Evolutionary conservation across 2,888 invertebrate species (phyloP).

Genomic region (Bombylius major): DNA sequence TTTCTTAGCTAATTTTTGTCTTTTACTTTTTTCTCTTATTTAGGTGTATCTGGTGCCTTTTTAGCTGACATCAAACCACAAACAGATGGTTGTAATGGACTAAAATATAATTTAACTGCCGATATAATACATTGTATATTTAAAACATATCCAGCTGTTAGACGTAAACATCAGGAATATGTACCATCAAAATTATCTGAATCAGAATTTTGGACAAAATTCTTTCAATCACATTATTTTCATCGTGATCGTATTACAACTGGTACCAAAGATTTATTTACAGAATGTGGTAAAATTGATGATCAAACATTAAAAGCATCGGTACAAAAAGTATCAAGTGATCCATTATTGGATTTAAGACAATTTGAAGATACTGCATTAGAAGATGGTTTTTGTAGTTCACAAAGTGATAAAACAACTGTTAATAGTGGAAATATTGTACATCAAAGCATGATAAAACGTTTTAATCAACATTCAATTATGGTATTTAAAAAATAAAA

Average conservation of each 20-base stretch:
- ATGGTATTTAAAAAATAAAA: slow-evolving; percentile 52
- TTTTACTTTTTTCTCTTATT: neutral
- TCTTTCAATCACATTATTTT: slow-evolving; percentile 99
- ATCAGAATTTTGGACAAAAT: slow-evolving; percentile 97
- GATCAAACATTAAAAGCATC: slow-evolving; percentile 69
- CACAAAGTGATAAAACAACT: slow-evolving; percentile 28
- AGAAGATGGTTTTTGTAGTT: slow-evolving; percentile 52
- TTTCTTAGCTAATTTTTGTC: neutral
- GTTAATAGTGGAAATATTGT: slow-evolving; percentile 49
- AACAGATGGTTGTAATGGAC: slow-evolving; percentile 91
- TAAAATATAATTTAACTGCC: slow-evolving; percentile 91
- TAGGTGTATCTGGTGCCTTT: slow-evolving; percentile 61
- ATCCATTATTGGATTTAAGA: slow-evolving; percentile 75
- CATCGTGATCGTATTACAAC: slow-evolving; percentile 78
- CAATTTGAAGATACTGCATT: slow-evolving; percentile 56
- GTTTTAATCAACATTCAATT: slow-evolving; percentile 96
- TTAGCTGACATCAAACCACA: slow-evolving; percentile 93
- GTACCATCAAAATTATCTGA: slow-evolving; percentile 93
- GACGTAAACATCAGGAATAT: slow-evolving; percentile 90
- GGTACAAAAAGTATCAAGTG: slow-evolving; percentile 62
- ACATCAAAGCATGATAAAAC: slow-evolving; percentile 85
- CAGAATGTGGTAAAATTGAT: slow-evolving; percentile 94
- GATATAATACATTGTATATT: slow-evolving; percentile 98
- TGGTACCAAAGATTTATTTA: slow-evolving; percentile 88
- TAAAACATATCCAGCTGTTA: slow-evolving; percentile 97